Conservation (phyloP, 2,888 invertebrate genomes). For the Drosophila planitibia region DNA sequence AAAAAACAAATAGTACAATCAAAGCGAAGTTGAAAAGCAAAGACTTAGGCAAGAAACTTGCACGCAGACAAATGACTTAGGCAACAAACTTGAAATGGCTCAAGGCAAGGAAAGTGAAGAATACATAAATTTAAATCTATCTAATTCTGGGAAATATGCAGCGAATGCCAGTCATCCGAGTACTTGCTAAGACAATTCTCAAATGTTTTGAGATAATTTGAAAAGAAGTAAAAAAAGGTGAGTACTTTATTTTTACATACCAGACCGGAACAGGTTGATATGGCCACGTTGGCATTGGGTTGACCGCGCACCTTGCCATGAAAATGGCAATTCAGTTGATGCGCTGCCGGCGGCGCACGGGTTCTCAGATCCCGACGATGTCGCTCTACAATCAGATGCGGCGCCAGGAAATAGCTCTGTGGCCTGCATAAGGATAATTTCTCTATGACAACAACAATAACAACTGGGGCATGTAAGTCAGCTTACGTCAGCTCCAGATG, state of each 20-base stretch:
- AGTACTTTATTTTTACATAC: constrained; percentile 87
- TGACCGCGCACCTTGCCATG: constrained; percentile 91
- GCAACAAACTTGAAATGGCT: constrained; percentile 28
- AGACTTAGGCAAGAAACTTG: constrained; percentile 53
- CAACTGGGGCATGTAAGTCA: neutral
- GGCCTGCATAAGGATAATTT: constrained; percentile 86
- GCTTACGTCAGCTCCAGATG: constrained; percentile 85
- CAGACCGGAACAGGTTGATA: constrained; percentile 93
- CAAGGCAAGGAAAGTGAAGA: neutral
- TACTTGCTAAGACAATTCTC: neutral
- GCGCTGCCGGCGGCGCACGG: constrained; percentile 78
- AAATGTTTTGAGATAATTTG: neutral
- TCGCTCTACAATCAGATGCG: constrained; percentile 90
- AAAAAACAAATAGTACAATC: neutral
- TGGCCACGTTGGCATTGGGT: constrained; percentile 89
- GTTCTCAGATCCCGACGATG: constrained; percentile 87
- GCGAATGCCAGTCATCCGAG: neutral
- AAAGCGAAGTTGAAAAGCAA: constrained; percentile 1
- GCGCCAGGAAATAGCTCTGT: constrained; percentile 89
- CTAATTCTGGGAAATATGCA: neutral
- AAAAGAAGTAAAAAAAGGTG: neutral
- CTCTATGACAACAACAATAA: constrained; percentile 3
- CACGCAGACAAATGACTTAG: constrained; percentile 32
- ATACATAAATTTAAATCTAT: neutral
- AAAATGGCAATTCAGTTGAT: constrained; percentile 90